phyloP scores from a whole-genome alignment of 2,797 vertebrate species.

The Fistularia commersonii region DNA sequence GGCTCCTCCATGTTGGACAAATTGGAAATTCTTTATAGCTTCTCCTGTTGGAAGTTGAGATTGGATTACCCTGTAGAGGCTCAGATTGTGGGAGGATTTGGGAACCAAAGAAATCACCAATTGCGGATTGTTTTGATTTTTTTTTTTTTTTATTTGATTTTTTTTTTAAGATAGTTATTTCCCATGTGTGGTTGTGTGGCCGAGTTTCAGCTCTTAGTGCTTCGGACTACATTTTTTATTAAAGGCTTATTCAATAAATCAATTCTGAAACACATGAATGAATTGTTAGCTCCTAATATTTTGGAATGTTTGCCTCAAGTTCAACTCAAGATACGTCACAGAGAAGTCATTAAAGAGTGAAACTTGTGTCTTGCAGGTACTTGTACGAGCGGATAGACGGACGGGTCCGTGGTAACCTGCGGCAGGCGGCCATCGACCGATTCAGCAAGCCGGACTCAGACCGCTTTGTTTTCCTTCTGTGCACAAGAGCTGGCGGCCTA shows the following conservation, averaged over 20 bases:
- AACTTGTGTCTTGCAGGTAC: slow-evolving; percentile 69
- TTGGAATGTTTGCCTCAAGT: background rate
- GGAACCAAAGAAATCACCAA: slow-evolving; percentile 25
- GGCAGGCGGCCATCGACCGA: slow-evolving; percentile 96
- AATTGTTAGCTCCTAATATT: no score
- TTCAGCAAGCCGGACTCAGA: slow-evolving; percentile 98
- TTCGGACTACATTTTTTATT: no score
- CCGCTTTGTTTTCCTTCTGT: slow-evolving; percentile 97
- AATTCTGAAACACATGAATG: no score
- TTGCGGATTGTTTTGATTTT: no score
- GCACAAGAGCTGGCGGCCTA: slow-evolving; percentile 93
- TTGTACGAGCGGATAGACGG: slow-evolving; percentile 96
- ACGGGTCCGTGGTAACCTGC: slow-evolving; percentile 90
- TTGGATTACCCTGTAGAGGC: slow-evolving; percentile 52
- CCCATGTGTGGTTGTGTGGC: no score
- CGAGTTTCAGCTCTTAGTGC: no score
- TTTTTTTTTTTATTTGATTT: no score
- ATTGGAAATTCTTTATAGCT: slow-evolving; percentile 41
- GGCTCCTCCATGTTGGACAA: slow-evolving; percentile 52
- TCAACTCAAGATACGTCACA: no score
- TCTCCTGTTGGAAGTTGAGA: slow-evolving; percentile 43
- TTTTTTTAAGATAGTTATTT: no score
- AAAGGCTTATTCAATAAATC: no score
- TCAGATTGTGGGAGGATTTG: slow-evolving; percentile 30
- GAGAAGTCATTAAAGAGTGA: background rate